Conservation (phyloP, 2,888 invertebrate species). For the Ceriagrion tenellum region DNA sequence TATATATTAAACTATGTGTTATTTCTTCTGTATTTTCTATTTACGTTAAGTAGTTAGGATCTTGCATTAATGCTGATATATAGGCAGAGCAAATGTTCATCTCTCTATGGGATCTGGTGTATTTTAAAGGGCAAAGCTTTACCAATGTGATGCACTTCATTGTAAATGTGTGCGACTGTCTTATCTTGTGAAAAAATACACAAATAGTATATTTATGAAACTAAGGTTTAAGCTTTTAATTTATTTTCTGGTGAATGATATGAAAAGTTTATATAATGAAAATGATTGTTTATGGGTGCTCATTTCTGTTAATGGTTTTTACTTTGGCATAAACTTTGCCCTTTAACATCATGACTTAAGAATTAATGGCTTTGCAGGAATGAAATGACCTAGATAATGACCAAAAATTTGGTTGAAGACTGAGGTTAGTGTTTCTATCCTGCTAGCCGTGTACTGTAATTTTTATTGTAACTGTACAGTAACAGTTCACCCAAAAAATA, state of each 20-base stretch:
- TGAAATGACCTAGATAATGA: constrained; percentile 67
- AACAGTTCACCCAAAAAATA: constrained; percentile 51
- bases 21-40: constrained; percentile 73
- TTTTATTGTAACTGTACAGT: constrained; percentile 65
- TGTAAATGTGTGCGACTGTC: constrained; percentile 66
- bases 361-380: constrained; percentile 60
- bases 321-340: constrained; percentile 66
- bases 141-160: constrained; percentile 65
- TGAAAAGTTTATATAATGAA: constrained; percentile 64
- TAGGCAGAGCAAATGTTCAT: constrained; percentile 62
- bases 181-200: constrained; percentile 54
- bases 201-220: constrained; percentile 62
- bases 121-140: constrained; percentile 67
- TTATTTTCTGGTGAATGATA: constrained; percentile 65
- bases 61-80: constrained; percentile 63
- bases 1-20: constrained; percentile 71
- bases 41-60: constrained; percentile 68
- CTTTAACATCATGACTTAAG: constrained; percentile 60
- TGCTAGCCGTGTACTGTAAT: constrained; percentile 61
- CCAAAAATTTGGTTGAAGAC: constrained; percentile 63
- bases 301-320: constrained; percentile 58
- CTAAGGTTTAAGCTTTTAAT: constrained; percentile 66
- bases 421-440: constrained; percentile 65
- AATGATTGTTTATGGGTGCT: constrained; percentile 64
- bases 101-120: constrained; percentile 61